Evolutionary conservation across 2,888 invertebrate species (phyloP), one percentile per base, ranked within the genome.

Genomic region (Pristionchus entomophagus): DNA sequence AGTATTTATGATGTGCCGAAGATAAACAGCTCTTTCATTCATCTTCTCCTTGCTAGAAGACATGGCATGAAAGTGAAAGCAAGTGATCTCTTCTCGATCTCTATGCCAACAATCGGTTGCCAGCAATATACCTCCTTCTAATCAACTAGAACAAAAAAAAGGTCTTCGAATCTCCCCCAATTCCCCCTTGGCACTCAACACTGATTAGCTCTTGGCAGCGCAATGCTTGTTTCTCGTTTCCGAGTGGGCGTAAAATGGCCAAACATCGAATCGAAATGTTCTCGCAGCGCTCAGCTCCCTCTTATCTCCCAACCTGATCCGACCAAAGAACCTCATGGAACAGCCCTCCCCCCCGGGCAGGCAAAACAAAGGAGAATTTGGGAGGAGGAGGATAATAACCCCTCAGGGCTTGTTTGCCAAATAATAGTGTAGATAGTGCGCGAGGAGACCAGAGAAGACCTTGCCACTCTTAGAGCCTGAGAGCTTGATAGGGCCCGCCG

Each of bases 271-370:
- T 73, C 73, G 73, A 73, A 73, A 41, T 26, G 73, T 26, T 73
- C 73, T 41, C 38, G 41, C 65, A 45, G 41, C 41, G 1, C 22
- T 29, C 62, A 32, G 19, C n/a, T 14, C 6, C 14, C 41, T 69
- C 38, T 73, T 73, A 73, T 73, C 45, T 73, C 26, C 73, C n/a
- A 73, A 45, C 73, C 73, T 73, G 73, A 73, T 73, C 73, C 73
- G 65, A 65, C 65, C 35, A 65, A 8, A 73, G 73, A 73, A 73
- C 73, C 73, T 45, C 12, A 73, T n/a, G 38, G 73, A 73, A 26
- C 65, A 65, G 65, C 35, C 56, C 65, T 65, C 65, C 19, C 65
- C 32, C 65, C 19, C 17, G 6, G 8, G 8, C 45, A 45, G 6
- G 38, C 22, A 73, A 73, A 73, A 73, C 69, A 73, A 65, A 35